Percentiles rank a stretch among this genome's conserved stretches.
Conservation (phyloP, 2,113 vertebrate species). For the Pollimyrus isidori region DNA sequence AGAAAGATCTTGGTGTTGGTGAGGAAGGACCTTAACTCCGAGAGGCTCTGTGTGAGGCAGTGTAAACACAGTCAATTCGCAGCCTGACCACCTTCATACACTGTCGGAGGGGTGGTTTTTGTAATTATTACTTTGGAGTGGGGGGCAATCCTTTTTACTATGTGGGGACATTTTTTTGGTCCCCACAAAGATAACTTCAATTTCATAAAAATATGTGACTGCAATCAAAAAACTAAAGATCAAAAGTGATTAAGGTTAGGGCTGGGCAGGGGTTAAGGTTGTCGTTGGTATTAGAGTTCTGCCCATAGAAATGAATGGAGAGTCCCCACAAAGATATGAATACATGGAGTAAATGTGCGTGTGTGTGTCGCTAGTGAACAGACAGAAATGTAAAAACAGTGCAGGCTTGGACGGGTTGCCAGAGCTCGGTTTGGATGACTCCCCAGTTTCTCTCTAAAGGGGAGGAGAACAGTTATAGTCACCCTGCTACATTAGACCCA, state of each 20-base stretch:
- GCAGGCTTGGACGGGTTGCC: not conserved
- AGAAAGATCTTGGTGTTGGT: not conserved
- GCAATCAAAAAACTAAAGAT: not conserved
- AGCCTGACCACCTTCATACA: not conserved
- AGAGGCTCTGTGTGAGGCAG: not conserved
- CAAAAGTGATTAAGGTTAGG: not conserved
- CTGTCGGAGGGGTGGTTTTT: not conserved
- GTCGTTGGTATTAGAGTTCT: not conserved
- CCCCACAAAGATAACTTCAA: too few relatives aligned
- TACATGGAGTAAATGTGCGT: not conserved
- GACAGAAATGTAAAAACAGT: not conserved
- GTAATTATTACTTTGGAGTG: not conserved
- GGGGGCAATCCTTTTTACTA: too few relatives aligned
- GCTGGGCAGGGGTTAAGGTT: not conserved
- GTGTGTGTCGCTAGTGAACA: not conserved
- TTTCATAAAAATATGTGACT: not conserved
- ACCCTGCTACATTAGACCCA: not conserved
- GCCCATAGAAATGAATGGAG: not conserved
- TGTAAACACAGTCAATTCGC: not conserved
- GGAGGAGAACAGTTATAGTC: not conserved
- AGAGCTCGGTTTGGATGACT: conserved; percentile 9
- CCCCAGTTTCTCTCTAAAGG: not conserved
- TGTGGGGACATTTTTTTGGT: too few relatives aligned
- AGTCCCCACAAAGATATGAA: not conserved
- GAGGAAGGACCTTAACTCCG: not conserved